These are phyloP conservation scores for Bombus huntii DNA, from an alignment of 1,140 invertebrate species.

Conservation along the genomic window DNA sequence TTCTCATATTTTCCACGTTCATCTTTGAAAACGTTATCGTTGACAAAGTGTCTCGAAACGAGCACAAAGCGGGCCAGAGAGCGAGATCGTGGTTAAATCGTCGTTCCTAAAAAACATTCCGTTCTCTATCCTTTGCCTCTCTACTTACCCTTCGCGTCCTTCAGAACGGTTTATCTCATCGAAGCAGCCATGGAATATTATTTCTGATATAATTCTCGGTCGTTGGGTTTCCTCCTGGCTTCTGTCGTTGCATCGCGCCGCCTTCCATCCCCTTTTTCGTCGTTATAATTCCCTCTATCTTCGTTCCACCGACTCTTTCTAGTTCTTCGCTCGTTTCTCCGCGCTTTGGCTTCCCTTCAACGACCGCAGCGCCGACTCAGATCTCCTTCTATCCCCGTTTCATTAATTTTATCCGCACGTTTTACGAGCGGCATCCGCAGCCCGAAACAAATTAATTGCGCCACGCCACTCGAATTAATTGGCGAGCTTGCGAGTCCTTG, in stretches of 20 bases:
- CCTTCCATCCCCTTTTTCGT: slow-evolving; percentile 47
- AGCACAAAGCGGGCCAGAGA: background rate
- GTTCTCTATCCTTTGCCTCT: background rate
- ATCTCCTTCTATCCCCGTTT: slow-evolving; percentile 55
- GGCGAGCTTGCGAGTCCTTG: slow-evolving; percentile 55
- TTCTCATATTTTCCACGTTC: slow-evolving; percentile 4
- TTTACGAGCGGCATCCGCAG: slow-evolving; percentile 72
- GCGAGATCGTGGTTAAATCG: background rate
- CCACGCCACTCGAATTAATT: slow-evolving; percentile 73
- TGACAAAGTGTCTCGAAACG: slow-evolving; percentile 22
- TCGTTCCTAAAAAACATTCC: slow-evolving; percentile 29
- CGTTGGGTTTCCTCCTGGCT: slow-evolving; percentile 25
- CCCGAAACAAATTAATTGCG: slow-evolving; percentile 74
- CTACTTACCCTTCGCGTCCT: background rate
- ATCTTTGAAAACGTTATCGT: slow-evolving; percentile 15
- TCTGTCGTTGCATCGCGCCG: background rate
- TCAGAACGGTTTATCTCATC: slow-evolving; percentile 47
- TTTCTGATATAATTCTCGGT: slow-evolving; percentile 49
- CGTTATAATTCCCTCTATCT: slow-evolving; percentile 37
- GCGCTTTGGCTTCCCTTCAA: slow-evolving; percentile 43
- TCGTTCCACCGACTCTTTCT: background rate
- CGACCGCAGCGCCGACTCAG: slow-evolving; percentile 39
- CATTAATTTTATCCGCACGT: slow-evolving; percentile 74
- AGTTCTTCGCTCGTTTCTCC: slow-evolving; percentile 16
- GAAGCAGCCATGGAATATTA: slow-evolving; percentile 54